Percentiles rank a stretch among this genome's conserved stretches.
phyloP scores from a whole-genome alignment of 1,140 invertebrate species.

The Drosophila setifemur region DNA sequence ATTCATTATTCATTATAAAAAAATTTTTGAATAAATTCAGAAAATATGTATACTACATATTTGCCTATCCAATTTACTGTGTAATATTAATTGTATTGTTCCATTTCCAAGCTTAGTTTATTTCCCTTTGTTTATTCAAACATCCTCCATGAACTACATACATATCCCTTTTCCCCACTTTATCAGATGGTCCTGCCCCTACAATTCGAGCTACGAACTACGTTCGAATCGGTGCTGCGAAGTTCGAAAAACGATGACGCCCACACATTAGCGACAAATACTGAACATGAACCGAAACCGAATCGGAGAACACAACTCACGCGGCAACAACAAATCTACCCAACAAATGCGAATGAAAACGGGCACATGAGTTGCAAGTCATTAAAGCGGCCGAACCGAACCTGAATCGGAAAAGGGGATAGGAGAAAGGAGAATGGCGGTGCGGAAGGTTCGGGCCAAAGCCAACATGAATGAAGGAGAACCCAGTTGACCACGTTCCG shows the following conservation, averaged over 20 bases:
- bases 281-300: slow-evolving; percentile 11
- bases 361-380: slow-evolving; percentile 57
- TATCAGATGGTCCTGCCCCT: not conserved
- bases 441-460: not conserved
- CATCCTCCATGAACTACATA: not conserved
- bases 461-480: slow-evolving; percentile 76
- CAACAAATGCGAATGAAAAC: slow-evolving; percentile 27
- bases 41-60: no score
- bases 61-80: no score
- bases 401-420: not conserved
- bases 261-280: slow-evolving; percentile 50
- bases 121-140: not conserved
- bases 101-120: no score
- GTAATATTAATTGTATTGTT: no score
- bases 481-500: slow-evolving; percentile 48
- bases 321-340: no score
- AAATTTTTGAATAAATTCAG: no score
- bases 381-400: slow-evolving; percentile 20
- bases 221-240: slow-evolving; percentile 1
- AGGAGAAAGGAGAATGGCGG: not conserved
- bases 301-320: slow-evolving; percentile 31
- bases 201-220: slow-evolving; percentile 17
- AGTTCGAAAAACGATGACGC: slow-evolving; percentile 65
- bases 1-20: no score
- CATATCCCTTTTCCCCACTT: not conserved